Conservation (phyloP, 2,888 invertebrate genomes). For the Acanthopleura granulata region DNA sequence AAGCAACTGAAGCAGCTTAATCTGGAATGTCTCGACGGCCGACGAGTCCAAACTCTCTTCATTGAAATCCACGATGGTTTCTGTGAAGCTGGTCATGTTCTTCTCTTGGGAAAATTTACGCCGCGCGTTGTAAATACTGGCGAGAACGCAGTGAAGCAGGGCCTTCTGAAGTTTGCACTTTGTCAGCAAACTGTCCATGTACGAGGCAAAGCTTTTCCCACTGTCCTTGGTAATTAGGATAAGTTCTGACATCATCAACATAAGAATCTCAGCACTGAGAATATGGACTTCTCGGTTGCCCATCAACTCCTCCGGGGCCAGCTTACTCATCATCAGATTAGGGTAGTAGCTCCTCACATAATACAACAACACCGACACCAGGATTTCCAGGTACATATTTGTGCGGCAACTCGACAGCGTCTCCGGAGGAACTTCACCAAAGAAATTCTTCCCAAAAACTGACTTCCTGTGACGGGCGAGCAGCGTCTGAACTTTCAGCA, state of each 20-base stretch:
- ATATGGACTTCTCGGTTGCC: slow-evolving; percentile 84
- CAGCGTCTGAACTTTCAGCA: slow-evolving; percentile 74
- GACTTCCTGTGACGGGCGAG: slow-evolving; percentile 84
- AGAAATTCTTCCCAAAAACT: slow-evolving; percentile 77
- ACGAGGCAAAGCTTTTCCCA: slow-evolving; percentile 82
- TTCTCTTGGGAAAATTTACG: slow-evolving; percentile 31
- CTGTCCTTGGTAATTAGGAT: slow-evolving; percentile 76
- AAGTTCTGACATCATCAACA: slow-evolving; percentile 80
- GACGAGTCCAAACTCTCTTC: slow-evolving; percentile 69
- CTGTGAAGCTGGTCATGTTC: slow-evolving; percentile 76
- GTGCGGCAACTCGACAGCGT: slow-evolving; percentile 80
- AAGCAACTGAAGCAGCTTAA: slow-evolving; percentile 73
- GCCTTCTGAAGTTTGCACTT: slow-evolving; percentile 88
- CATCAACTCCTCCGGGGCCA: slow-evolving; percentile 76
- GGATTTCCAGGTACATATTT: slow-evolving; percentile 85
- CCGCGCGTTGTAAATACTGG: slow-evolving; percentile 77
- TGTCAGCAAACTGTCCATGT: slow-evolving; percentile 78
- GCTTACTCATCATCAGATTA: slow-evolving; percentile 78
- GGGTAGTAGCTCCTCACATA: slow-evolving; percentile 83
- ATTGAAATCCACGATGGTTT: slow-evolving; percentile 82
- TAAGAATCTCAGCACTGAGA: slow-evolving; percentile 81
- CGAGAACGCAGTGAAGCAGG: slow-evolving; percentile 83
- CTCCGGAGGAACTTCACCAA: slow-evolving; percentile 72
- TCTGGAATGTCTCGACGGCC: slow-evolving; percentile 65
- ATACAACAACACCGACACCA: slow-evolving; percentile 81